These are phyloP conservation scores for Acanthis flammea DNA, from an alignment of 2,797 vertebrate genomes.

Conservation along the genomic window DNA sequence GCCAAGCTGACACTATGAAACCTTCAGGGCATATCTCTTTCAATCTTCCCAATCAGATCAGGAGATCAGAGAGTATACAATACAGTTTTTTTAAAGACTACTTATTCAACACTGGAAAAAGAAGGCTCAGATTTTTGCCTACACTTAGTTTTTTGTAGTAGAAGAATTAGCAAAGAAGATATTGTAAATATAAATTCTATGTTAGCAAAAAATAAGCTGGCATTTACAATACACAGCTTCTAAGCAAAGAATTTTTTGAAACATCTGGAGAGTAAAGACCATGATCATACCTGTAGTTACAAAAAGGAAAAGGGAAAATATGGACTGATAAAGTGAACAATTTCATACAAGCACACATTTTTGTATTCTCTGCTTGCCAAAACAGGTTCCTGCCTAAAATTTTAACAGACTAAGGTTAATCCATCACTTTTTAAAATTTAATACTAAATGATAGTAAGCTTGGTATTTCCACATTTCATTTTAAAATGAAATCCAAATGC, in stretches of 20 bases:
- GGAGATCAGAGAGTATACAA: not conserved
- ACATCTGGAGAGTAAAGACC: not conserved
- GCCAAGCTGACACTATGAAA: not conserved
- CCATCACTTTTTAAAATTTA: not conserved
- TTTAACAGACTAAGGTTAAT: not conserved
- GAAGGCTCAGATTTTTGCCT: not conserved
- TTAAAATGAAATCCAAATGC: not conserved
- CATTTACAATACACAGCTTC: not conserved
- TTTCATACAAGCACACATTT: not conserved
- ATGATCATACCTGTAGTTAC: not conserved
- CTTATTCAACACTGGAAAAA: not conserved
- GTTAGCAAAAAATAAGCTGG: not conserved
- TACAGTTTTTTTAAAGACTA: not conserved
- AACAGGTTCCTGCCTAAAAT: not conserved
- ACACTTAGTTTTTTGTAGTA: not conserved
- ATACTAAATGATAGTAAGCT: not conserved
- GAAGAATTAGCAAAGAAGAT: not conserved
- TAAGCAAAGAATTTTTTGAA: not conserved
- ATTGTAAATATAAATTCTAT: not conserved
- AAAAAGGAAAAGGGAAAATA: not conserved
- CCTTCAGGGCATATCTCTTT: not conserved
- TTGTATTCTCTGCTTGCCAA: not conserved
- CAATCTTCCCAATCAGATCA: not conserved
- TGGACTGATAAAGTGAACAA: accelerated
- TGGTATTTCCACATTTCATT: not conserved